Conservation (phyloP, 2,888 invertebrate species). For the Serrognathus titanus region DNA sequence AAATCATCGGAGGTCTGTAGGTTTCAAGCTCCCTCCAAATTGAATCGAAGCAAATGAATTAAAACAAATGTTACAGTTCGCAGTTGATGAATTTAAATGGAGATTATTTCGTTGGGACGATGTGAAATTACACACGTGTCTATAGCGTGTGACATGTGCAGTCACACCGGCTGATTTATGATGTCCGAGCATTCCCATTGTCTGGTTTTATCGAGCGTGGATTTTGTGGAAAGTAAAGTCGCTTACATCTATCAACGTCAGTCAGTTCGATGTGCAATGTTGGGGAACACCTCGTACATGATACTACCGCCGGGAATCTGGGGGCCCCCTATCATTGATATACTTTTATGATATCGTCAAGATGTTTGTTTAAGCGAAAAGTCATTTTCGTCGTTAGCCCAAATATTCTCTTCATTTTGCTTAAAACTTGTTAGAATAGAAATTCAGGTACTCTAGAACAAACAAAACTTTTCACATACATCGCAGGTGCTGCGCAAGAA, state of each 20-base stretch:
- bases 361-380: not conserved
- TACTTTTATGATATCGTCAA: constrained; percentile 1
- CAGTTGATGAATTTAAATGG: not conserved
- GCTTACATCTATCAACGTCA: constrained; percentile 26
- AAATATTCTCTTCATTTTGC: too few species aligned
- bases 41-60: not conserved
- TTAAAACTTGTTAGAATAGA: too few species aligned
- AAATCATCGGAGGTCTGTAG: too few species aligned
- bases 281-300: not conserved
- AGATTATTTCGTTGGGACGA: not conserved
- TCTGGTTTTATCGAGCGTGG: constrained; percentile 14
- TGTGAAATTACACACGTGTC: constrained; percentile 23
- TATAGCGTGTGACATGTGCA: constrained; percentile 25
- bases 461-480: too few species aligned
- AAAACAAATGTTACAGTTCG: not conserved
- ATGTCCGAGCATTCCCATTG: constrained; percentile 28
- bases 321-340: not conserved
- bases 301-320: not conserved
- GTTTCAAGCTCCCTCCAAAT: too few species aligned
- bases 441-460: too few species aligned
- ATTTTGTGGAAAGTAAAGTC: constrained; percentile 22
- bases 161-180: constrained; percentile 32
- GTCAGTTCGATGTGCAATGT: not conserved
- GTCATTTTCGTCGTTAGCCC: not conserved
- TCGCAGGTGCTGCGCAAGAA: too few species aligned